Evolutionary conservation across 2,113 vertebrate species (phyloP), one percentile per base, ranked within the genome.

Genomic region (Centropus bengalensis): DNA sequence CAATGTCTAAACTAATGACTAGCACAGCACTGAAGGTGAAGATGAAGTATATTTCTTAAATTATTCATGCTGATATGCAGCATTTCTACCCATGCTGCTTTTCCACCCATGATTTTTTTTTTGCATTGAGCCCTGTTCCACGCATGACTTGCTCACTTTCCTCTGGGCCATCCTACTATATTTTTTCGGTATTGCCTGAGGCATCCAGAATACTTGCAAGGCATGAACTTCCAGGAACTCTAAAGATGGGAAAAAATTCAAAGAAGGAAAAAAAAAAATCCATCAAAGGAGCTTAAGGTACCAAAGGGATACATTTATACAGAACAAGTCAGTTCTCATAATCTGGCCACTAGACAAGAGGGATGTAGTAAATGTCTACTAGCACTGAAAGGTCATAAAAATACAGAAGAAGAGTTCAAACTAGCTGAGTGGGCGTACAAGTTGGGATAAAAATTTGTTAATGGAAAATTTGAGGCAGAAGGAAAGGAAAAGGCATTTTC

Each of bases 391-490:
- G 84, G 78, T 80, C 91, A 80, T 91, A 92, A 94, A 93, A 87
- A 67, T 21, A 70, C 59, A 67, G 74, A 81, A 93, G 82, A 90
- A 30, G 58, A 63, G 88, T 78, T 94, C 91, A 85, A 51, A 71
- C 45, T 30, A 73, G 47, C 71, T 94, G 91, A 82, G 91, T 92
- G 89, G 94, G 92, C 47, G 86, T 95, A 86, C 40, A 83, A 80
- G 64, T 80, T 52, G 38, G 63, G 71, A 83, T 88, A 73, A 94
- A 96, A 96, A 67, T 26, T 89, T 0, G 0, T 81, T 91, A 94
- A 86, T 75, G 93, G 95, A 96, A 97, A 97, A 91, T 86, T 1
- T 96, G 95, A 96, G 75, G 68, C 94, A 91, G 75, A 87, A 83
- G 51, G 71, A 82, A 91, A 91, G 71, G 51, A 93, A 92, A 88